Evolutionary conservation across 1,140 invertebrate genomes (phyloP), one percentile per base, ranked within the genome.

Genomic region (Belonocnema kinseyi): DNA sequence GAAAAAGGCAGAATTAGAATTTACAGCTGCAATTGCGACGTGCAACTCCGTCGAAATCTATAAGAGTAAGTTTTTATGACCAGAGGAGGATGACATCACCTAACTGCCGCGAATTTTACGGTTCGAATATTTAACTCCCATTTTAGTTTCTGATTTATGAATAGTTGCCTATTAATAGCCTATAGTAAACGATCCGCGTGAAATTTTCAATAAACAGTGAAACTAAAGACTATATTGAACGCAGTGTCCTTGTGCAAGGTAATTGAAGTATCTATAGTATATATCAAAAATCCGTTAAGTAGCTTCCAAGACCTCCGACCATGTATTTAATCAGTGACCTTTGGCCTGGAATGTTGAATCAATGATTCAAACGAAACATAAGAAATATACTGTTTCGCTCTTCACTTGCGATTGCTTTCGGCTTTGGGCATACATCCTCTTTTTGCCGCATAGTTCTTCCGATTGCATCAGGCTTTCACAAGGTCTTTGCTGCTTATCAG

Each of bases 1-100:
- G 61, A 66, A 33, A 66, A 66, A 17, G 26, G 26, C 58, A 66
- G 58, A 33, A 26, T 66, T n/a, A 4, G 40, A 66, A 66, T 66
- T 66, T 66, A 66, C 61, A 33, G 40, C 61, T 66, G 61, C 61
- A 40, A 46, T 26, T 66, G 61, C 40, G 40, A 66, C 14, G n/a
- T 46, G 13, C 61, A 46, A 66, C 14, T 40, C 40, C 53, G 53
- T 54, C 61, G 46, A 66, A 66, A 66, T 66, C 61, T 66, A 40
- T 66, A 66, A 66, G 26, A 66, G 61, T 66, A 40, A 40, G 33
- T 40, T 66, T 40, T 46, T 66, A 66, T 40, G 61, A 14, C 11
- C 61, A 16, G n/a, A 40, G 33, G n/a, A 40, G 14, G 14, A 66
- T 66, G 61, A 66, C 33, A 66, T 66, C 61, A 66, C 61, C 26